phyloP scores from a whole-genome alignment of 2,888 invertebrate species.

The Trissonchulus sp. region DNA sequence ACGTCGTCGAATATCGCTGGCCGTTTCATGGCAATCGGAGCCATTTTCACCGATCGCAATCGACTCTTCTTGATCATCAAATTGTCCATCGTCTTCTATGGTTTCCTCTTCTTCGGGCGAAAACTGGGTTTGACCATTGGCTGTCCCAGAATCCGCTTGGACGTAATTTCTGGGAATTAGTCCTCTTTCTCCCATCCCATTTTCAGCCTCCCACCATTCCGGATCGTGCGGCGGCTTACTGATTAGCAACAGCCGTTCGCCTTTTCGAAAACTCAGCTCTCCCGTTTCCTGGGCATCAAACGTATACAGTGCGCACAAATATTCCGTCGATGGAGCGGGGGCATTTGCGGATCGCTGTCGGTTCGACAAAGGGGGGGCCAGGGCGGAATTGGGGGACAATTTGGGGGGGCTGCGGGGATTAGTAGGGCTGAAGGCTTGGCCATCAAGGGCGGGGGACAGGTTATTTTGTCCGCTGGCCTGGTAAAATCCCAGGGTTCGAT shows the following conservation, averaged over 20 bases:
- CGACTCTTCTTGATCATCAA: not conserved
- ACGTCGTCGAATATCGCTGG: conserved; percentile 33
- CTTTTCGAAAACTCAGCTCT: conserved; percentile 43
- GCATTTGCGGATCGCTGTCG: not conserved
- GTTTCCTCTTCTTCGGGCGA: no score
- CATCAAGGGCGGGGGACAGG: not conserved
- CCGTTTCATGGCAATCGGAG: not conserved
- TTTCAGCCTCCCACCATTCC: conserved; percentile 95
- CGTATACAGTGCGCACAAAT: conserved; percentile 41
- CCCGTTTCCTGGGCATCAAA: conserved; percentile 66
- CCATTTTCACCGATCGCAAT: not conserved
- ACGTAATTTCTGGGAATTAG: conserved; percentile 67
- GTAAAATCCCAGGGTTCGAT: conserved; percentile 15
- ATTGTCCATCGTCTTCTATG: not conserved
- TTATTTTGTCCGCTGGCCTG: not conserved
- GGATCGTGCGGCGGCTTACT: conserved; percentile 95
- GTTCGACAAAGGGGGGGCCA: not conserved
- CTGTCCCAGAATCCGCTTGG: not conserved
- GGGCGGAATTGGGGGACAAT: not conserved
- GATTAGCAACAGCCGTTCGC: conserved; percentile 83
- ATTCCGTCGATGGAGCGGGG: conserved; percentile 5
- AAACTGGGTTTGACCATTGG: not conserved
- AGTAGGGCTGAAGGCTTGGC: not conserved
- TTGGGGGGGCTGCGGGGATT: not conserved
- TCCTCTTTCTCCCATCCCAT: conserved; percentile 82